These are phyloP conservation scores for Brachyptera putata DNA, from an alignment of 2,888 invertebrate species.

Conservation along the genomic window DNA sequence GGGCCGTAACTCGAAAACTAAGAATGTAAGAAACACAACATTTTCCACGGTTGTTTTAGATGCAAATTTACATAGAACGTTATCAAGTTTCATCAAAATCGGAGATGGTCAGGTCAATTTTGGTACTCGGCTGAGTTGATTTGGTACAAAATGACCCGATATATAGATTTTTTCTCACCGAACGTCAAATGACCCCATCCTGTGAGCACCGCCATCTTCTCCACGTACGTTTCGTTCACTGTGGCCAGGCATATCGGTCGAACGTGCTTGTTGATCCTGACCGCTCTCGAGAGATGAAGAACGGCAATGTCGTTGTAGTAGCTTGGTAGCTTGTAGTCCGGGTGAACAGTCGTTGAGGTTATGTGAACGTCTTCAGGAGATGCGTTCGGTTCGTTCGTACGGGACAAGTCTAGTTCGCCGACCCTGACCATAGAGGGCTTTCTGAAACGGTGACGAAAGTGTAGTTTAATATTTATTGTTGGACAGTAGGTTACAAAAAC, in stretches of 20 bases:
- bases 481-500: no score
- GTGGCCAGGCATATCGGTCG: conserved; percentile 34
- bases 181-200: conserved; percentile 35
- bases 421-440: conserved; percentile 33
- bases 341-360: conserved; percentile 29
- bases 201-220: conserved; percentile 28
- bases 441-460: conserved; percentile 30
- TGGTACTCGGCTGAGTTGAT: no score
- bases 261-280: conserved; percentile 28
- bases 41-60: no score
- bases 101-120: no score
- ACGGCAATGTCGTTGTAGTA: conserved; percentile 36
- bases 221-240: conserved; percentile 15
- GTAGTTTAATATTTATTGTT: no score
- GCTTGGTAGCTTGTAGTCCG: conserved; percentile 31
- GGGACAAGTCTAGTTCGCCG: conserved; percentile 35
- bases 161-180: no score
- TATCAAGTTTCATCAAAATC: no score
- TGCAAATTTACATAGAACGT: no score
- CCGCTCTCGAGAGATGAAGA: conserved; percentile 28
- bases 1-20: no score
- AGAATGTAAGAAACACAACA: no score
- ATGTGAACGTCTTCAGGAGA: conserved; percentile 32
- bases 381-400: conserved; percentile 29
- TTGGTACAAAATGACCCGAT: no score